Conservation (phyloP, 2,797 vertebrate genomes). For the Channa striata region DNA sequence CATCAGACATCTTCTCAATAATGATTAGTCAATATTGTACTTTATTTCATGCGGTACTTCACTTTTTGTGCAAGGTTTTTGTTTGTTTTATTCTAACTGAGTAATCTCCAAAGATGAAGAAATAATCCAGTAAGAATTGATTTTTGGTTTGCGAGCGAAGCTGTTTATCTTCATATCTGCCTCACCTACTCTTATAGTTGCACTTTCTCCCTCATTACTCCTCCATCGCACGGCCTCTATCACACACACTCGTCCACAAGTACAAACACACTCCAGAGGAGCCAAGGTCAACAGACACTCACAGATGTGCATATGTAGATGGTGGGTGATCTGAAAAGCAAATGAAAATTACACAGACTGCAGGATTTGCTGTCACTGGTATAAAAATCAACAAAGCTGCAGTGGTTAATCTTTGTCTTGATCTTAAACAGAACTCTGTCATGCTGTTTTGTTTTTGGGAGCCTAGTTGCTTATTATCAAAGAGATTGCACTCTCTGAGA, state of each 20-base stretch:
- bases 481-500: constrained; percentile 44
- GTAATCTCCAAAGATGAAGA: not conserved
- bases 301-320: constrained; percentile 31
- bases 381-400: constrained; percentile 43
- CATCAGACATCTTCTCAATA: not conserved
- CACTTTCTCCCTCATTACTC: constrained; percentile 35
- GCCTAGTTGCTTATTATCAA: constrained; percentile 42
- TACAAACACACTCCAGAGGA: constrained; percentile 44
- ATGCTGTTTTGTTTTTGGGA: constrained; percentile 24
- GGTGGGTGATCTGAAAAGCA: constrained; percentile 35
- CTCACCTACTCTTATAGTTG: constrained; percentile 1
- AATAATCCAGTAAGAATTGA: not conserved
- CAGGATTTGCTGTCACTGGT: constrained; percentile 29
- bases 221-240: constrained; percentile 20
- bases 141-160: constrained; percentile 14
- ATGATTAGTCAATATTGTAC: not conserved
- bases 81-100: not conserved
- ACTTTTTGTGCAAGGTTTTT: not conserved
- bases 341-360: constrained; percentile 37
- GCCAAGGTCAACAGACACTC: constrained; percentile 51
- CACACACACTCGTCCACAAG: constrained; percentile 22
- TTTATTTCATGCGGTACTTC: not conserved
- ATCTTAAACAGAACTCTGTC: constrained; percentile 39
- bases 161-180: constrained; percentile 20
- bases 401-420: constrained; percentile 55